Conservation (phyloP, 2,113 vertebrate species). For the cat (Felis catus) region DNA sequence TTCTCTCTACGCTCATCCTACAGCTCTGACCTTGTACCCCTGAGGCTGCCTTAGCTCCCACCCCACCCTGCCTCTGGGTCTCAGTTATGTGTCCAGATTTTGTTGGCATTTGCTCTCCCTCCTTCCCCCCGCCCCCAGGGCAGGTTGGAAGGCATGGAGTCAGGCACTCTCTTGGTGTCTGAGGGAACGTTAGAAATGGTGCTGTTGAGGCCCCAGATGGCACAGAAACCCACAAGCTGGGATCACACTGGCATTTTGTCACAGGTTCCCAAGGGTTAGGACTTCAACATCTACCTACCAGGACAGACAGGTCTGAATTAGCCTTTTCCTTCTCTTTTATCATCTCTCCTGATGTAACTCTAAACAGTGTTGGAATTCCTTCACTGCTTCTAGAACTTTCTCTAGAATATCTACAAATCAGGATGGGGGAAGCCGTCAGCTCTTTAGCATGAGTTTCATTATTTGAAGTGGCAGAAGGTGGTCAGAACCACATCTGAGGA, state of each 20-base stretch:
- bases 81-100: background rate
- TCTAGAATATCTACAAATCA: background rate
- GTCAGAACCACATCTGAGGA: background rate
- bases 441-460: background rate
- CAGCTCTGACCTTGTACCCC: background rate
- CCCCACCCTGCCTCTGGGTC: background rate
- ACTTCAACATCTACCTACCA: background rate
- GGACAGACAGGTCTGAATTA: background rate
- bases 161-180: too few relatives aligned
- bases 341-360: background rate
- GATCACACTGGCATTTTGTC: background rate
- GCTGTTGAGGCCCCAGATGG: background rate
- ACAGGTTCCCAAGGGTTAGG: too few relatives aligned
- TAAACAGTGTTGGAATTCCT: background rate
- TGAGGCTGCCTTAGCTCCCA: background rate
- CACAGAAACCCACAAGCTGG: too few relatives aligned
- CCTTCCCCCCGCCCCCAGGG: accelerated
- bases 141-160: background rate
- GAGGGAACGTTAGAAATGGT: background rate
- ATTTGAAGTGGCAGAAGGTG: background rate
- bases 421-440: background rate
- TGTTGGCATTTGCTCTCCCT: too few relatives aligned
- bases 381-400: constrained; percentile 16
- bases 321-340: background rate
- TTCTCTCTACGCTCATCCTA: background rate